Percentiles rank a stretch among this genome's conserved stretches.
Conservation (phyloP, 2,888 invertebrate genomes). For the Barypeithes pellucidus region DNA sequence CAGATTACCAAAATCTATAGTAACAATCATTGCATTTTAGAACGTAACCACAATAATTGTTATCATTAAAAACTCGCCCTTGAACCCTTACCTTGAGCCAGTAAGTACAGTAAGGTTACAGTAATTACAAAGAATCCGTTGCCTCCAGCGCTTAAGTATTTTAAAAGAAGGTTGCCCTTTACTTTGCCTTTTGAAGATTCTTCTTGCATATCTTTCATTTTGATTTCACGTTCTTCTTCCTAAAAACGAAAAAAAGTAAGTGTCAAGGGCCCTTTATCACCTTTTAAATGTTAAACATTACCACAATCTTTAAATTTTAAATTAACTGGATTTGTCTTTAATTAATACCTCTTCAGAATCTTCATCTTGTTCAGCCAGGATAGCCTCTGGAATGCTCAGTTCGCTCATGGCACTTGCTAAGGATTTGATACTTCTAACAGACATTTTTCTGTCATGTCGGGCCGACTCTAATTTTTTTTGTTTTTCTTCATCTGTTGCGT, state of each 20-base stretch:
- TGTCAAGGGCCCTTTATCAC: too few relatives aligned
- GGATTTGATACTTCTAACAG: constrained; percentile 62
- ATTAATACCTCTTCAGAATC: constrained; percentile 58
- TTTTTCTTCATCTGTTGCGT: constrained; percentile 67
- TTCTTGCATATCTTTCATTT: constrained; percentile 74
- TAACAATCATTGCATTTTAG: background rate
- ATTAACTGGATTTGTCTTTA: background rate
- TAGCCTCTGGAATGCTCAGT: constrained; percentile 67
- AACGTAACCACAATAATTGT: background rate
- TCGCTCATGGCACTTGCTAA: constrained; percentile 67
- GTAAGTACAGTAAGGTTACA: constrained; percentile 72
- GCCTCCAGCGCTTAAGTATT: constrained; percentile 74
- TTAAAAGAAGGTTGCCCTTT: constrained; percentile 74
- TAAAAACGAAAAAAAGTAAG: background rate
- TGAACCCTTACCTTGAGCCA: constrained; percentile 72
- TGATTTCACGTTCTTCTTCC: constrained; percentile 61
- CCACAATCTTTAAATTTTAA: background rate
- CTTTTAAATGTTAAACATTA: background rate
- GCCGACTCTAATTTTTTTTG: constrained; percentile 57
- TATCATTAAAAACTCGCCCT: too few relatives aligned
- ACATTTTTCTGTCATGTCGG: constrained; percentile 65
- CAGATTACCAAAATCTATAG: constrained; percentile 4
- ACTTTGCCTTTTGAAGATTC: constrained; percentile 75
- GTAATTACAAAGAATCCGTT: constrained; percentile 73
- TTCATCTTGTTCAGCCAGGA: constrained; percentile 65